Base-by-base conservation (phyloP, 2,797 vertebrate species). In the Phrynocephalus vlangalii region DNA sequence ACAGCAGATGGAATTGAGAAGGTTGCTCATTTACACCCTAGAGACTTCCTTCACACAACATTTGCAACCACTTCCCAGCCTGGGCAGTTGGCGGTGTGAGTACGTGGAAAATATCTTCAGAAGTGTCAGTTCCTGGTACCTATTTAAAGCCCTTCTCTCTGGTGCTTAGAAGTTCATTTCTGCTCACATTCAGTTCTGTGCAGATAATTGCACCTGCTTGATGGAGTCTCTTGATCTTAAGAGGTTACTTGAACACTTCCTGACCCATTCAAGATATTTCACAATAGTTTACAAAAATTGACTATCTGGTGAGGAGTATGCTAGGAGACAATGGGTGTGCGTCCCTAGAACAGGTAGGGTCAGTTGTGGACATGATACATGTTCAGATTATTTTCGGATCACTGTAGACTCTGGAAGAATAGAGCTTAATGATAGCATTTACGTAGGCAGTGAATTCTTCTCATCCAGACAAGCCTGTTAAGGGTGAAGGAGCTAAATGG, bases 281-380 rank as follows among this genome's bases (percentile, higher is more conserved):
- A 56, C 10, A 13, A 56, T 68, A 78, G 67, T 94, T 90, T 81
- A 87, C 87, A 91, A 84, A 84, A 92, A 24, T 33, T 86, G 75
- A 85, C 0, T 73, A n/a, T 88, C 77, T 90, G 5, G 44, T 38
- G 90, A 60, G 4, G 84, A 85, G 44, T 79, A 82, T 88, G 20
- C 26, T 66, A 84, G 60, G 84, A 73, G 87, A 88, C 63, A 77
- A 11, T 8, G 16, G 22, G 73, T 15, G 30, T 26, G 8, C 68
- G 38, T 44, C 38, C 38, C 38, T 44, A 44, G 38, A 70, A 5
- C 6, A 8, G 22, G 72, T 88, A 90, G 66, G 87, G 9, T 0
- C 2, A 90, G 52, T 0, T 1, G 56, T 87, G 87, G 18, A 50
- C 7, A 63, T 24, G 84, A 60, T 24, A 0, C 0, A 44, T 82